phyloP scores from a whole-genome alignment of 2,888 invertebrate genomes.

The Xestia rhomboidea region DNA sequence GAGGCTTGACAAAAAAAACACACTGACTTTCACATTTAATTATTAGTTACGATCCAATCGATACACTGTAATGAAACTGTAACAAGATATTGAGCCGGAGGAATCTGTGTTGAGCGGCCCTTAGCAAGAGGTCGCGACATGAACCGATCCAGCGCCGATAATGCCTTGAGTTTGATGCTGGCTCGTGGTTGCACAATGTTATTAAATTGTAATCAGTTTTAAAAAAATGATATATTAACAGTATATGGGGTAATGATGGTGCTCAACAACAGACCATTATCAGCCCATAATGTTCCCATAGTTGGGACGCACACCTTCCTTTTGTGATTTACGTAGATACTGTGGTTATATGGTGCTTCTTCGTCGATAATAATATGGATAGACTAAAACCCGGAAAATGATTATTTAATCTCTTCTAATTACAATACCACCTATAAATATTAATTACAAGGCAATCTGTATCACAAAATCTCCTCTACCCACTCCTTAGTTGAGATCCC shows the following conservation, averaged over 20 bases:
- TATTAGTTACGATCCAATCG: slow-evolving; percentile 31
- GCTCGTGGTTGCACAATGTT: neutral
- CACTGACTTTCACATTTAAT: neutral
- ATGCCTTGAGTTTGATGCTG: neutral
- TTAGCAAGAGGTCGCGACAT: neutral
- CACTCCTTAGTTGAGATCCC: slow-evolving; percentile 17
- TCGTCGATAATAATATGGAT: neutral
- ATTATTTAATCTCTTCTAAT: neutral
- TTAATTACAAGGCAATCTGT: slow-evolving; percentile 20
- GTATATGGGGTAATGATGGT: neutral
- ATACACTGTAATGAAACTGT: slow-evolving; percentile 47
- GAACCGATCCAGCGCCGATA: slow-evolving; percentile 9
- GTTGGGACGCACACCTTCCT: neutral
- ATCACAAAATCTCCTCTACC: neutral
- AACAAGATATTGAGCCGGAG: slow-evolving; percentile 34
- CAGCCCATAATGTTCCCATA: neutral
- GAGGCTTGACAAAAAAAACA: neutral
- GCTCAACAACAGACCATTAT: neutral
- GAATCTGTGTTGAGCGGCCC: slow-evolving; percentile 16
- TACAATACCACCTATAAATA: slow-evolving; percentile 27
- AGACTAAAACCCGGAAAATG: neutral
- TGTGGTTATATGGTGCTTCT: neutral
- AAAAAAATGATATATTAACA: neutral
- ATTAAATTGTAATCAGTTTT: neutral
- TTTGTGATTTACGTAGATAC: neutral